Percentiles rank a stretch among this genome's conserved stretches.
phyloP scores from a whole-genome alignment of 2,888 invertebrate genomes.

The Toxonevra muliebris region DNA sequence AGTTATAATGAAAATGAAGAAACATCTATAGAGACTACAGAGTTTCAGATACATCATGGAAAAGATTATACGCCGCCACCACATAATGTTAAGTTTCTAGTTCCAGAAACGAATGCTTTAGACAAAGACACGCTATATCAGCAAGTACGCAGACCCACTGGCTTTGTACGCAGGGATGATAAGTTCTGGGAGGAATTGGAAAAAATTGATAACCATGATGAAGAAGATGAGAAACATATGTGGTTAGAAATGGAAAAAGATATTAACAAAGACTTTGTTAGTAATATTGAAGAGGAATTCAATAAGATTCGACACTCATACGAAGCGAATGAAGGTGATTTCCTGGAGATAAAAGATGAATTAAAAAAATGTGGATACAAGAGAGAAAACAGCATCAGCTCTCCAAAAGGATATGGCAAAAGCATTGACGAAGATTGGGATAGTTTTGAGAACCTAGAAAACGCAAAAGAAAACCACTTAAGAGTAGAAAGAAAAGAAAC shows the following conservation, averaged over 20 bases:
- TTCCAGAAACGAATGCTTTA: no score
- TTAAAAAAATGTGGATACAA: constrained; percentile 29
- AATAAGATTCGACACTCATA: constrained; percentile 49
- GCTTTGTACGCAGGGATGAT: constrained; percentile 17
- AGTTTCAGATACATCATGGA: no score
- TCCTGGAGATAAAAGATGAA: constrained; percentile 44
- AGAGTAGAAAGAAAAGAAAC: no score
- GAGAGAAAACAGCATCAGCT: constrained; percentile 16
- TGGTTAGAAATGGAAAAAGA: constrained; percentile 44
- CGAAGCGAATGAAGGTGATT: constrained; percentile 53
- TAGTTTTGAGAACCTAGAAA: constrained; percentile 50
- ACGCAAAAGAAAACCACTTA: neutral
- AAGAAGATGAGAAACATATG: constrained; percentile 26
- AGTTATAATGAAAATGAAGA: no score
- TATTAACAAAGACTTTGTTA: constrained; percentile 31
- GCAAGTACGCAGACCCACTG: constrained; percentile 26
- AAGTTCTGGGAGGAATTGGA: constrained; percentile 45
- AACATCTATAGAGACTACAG: no score
- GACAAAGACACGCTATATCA: no score
- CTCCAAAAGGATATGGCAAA: constrained; percentile 52
- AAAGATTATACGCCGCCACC: no score
- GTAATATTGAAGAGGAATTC: constrained; percentile 48
- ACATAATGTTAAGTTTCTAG: no score
- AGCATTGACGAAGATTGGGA: constrained; percentile 56
- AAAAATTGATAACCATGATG: constrained; percentile 12